Conservation (phyloP, 2,888 invertebrate species). For the Polydesmus complanatus region DNA sequence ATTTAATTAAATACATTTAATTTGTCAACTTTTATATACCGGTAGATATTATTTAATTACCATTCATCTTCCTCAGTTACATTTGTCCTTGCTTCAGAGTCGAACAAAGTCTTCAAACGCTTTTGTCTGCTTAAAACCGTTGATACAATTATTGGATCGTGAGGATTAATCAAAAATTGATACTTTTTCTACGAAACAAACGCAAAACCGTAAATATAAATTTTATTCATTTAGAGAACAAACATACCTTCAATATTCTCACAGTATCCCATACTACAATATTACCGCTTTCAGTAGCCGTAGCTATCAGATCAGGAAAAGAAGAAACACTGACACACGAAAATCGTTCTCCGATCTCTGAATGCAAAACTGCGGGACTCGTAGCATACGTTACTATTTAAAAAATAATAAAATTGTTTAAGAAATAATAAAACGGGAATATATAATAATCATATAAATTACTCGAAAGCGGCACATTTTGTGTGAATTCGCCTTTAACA, state of each 20-base stretch:
- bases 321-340: constrained; percentile 35
- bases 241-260: constrained; percentile 51
- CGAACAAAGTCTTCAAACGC: constrained; percentile 18
- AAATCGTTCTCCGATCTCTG: constrained; percentile 26
- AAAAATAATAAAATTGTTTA: neutral
- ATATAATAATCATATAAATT: neutral
- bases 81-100: neutral
- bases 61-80: constrained; percentile 20
- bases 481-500: constrained; percentile 85
- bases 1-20: too few species aligned
- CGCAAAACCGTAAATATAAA: neutral
- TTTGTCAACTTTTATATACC: too few species aligned
- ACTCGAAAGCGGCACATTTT: constrained; percentile 73
- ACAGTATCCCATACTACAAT: constrained; percentile 73
- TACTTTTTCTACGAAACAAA: constrained; percentile 13
- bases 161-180: constrained; percentile 10
- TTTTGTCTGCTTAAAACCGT: constrained; percentile 24
- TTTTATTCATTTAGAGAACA: constrained; percentile 4
- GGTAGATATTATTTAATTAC: constrained; percentile 37
- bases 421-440: too few species aligned
- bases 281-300: constrained; percentile 38
- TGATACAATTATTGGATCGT: constrained; percentile 7
- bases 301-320: constrained; percentile 38
- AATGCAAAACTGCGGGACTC: constrained; percentile 51
- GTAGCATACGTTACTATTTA: constrained; percentile 58